Base-by-base conservation (phyloP, 2,797 vertebrate species). In the Chrysocyon brachyurus region DNA sequence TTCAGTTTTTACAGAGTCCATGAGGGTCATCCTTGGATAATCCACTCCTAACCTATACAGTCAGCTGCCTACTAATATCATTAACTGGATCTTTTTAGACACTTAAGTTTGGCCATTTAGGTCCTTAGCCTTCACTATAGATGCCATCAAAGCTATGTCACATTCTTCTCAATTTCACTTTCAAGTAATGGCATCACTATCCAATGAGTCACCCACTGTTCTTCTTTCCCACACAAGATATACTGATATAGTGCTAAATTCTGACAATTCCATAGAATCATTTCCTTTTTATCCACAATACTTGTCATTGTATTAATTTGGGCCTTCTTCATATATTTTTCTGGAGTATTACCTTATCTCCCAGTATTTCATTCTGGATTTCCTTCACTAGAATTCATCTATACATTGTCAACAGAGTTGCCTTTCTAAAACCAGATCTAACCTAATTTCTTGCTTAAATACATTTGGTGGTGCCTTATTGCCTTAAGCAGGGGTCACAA, bases 391-490 rank as follows among this genome's bases (percentile, higher is more conserved):
- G 57, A 92, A 46, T 61, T 92, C 52, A 63, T 64, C 28, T 72
- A 22, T 3, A 54, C 21, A 81, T 70, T 75, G 54, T 54, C n/a
- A 85, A 22, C 17, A 75, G 36, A 61, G 15, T 19, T 57, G 11
- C 87, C 54, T 87, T 96, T 87, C 86, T 85, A 96, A 96, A 82
- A 54, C 49, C 36, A 56, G 54, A 77, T 56, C n/a, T 54, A 77
- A 54, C 70, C 22, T 73, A 72, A 78, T 66, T 70, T 54, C 10
- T 5, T 72, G 56, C 12, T 75, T 61, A 61, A 59, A 79, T 90
- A 85, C 1, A 75, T 63, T 77, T 9, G 19, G 14, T 54, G 59
- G 70, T 0, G 5, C 19, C 19, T 70, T 81, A 54, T 52, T 88
- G 28, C 14, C 56, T 64, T 7, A 52, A 85, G 31, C 36, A 12